Conservation (phyloP, 2,113 vertebrate genomes). For the Cariama cristata region DNA sequence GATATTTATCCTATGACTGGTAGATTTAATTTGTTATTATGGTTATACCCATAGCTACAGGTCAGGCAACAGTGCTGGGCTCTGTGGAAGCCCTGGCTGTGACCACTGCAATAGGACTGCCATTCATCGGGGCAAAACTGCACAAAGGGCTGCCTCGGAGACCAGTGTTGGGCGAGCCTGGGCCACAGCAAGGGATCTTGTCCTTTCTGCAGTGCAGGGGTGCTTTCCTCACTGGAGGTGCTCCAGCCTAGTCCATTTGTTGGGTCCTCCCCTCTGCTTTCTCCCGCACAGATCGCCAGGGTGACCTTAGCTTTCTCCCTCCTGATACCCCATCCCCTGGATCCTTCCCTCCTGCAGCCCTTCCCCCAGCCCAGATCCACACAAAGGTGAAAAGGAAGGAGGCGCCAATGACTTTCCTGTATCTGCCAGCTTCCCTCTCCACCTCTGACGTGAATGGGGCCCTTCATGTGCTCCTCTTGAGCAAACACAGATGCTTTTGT, state of each 20-base stretch:
- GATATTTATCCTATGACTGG: not conserved
- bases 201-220: not conserved
- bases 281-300: not conserved
- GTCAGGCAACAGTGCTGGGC: not conserved
- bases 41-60: not conserved
- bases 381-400: slow-evolving; percentile 70
- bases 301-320: not conserved
- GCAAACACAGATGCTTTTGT: slow-evolving; percentile 78
- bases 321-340: not conserved
- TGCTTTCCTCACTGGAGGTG: not conserved
- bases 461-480: slow-evolving; percentile 69
- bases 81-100: not conserved
- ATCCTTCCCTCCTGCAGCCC: not conserved
- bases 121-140: fast-evolving
- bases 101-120: not conserved
- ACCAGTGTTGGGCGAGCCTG: not conserved
- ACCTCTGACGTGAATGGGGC: slow-evolving; percentile 71
- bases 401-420: slow-evolving; percentile 25
- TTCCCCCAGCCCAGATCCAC: slow-evolving; percentile 4
- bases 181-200: not conserved
- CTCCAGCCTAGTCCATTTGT: not conserved
- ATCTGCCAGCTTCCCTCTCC: slow-evolving; percentile 67
- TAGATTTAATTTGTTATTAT: not conserved
- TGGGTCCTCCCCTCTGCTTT: not conserved
- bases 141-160: not conserved